A percentile compares a stretch with the other conserved stretches of the same genome.
Evolutionary conservation across 2,797 vertebrate genomes (phyloP).

Genomic region (Amniataba percoides): DNA sequence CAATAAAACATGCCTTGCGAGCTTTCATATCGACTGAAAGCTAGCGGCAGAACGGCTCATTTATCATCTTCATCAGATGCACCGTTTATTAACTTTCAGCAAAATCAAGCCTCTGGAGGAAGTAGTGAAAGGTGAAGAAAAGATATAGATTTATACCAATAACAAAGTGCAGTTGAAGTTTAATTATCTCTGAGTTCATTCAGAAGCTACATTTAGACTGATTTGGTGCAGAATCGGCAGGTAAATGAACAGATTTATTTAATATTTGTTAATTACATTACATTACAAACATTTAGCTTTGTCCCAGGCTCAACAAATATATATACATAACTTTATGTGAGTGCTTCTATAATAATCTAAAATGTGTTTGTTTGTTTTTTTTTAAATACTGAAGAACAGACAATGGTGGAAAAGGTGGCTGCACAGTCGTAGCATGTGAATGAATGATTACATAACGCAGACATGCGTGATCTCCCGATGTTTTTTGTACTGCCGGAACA

Average conservation of each 20-base stretch:
- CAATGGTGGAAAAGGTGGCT: neutral
- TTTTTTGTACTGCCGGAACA: neutral
- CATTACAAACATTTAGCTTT: too few relatives aligned
- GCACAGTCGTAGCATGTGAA: too few relatives aligned
- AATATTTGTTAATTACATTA: too few relatives aligned
- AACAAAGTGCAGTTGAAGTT: neutral
- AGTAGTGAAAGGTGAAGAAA: neutral
- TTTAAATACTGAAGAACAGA: neutral
- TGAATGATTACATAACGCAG: too few relatives aligned
- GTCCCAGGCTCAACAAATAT: too few relatives aligned
- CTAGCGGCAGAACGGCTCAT: constrained; percentile 4
- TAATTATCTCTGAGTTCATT: too few relatives aligned
- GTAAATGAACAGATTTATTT: too few relatives aligned
- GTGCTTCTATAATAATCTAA: neutral
- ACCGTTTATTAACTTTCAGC: neutral
- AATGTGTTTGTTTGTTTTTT: neutral
- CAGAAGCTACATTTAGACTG: too few relatives aligned
- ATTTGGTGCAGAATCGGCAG: too few relatives aligned
- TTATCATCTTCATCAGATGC: constrained; percentile 1
- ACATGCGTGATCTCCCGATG: too few relatives aligned
- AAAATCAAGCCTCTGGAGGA: neutral
- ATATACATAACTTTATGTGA: too few relatives aligned
- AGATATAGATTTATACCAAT: neutral
- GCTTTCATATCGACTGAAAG: neutral
- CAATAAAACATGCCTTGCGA: constrained; percentile 9